These are phyloP conservation scores for Silurus glanis DNA, from an alignment of 2,113 vertebrate genomes.

Conservation along the genomic window DNA sequence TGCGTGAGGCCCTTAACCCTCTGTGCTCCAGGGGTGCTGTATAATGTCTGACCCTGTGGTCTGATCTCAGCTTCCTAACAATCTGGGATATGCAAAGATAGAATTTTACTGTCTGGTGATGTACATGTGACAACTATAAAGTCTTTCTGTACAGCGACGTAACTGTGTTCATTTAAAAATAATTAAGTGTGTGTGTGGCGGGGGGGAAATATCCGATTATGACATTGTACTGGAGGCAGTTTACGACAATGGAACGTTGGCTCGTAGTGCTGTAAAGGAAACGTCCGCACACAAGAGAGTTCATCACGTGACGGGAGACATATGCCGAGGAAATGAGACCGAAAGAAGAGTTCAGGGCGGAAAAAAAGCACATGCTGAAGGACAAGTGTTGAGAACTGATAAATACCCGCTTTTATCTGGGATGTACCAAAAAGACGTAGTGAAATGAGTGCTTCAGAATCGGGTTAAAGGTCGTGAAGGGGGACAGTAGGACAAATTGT, in stretches of 20 bases:
- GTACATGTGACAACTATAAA: too few species aligned
- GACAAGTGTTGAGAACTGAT: not conserved
- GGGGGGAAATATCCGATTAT: not conserved
- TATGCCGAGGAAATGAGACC: not conserved
- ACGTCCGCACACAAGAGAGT: not conserved
- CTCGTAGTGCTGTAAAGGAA: not conserved
- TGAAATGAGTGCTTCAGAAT: not conserved
- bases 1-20: too few species aligned
- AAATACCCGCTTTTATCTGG: not conserved
- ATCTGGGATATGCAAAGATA: too few species aligned
- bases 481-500: not conserved
- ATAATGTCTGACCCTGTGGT: too few species aligned
- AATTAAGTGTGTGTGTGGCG: too few species aligned
- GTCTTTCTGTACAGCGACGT: too few species aligned
- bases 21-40: too few species aligned
- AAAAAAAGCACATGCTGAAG: not conserved
- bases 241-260: not conserved
- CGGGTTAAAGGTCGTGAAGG: not conserved
- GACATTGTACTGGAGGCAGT: not conserved
- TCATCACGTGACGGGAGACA: conserved; percentile 1
- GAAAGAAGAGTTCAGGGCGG: not conserved
- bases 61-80: too few species aligned
- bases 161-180: not conserved
- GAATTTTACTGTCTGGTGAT: too few species aligned
- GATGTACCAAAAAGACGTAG: not conserved